Evolutionary conservation across 2,113 vertebrate species (phyloP), one percentile per base, ranked within the genome.

Genomic region (Cololabis saira): DNA sequence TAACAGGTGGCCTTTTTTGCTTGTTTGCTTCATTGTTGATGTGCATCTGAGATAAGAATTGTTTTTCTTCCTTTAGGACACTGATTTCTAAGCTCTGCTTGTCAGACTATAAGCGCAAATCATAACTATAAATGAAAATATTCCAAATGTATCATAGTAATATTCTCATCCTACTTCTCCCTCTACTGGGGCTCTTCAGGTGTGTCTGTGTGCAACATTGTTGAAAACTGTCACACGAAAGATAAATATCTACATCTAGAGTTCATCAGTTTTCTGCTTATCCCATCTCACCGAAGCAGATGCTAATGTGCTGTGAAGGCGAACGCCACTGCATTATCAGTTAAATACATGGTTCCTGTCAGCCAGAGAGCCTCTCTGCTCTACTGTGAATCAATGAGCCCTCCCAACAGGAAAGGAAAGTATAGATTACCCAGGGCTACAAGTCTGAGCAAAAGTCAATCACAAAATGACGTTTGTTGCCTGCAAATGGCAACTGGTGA

Each of bases 271-370:
- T 69, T 72, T 62, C 65, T 58, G 41, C 71, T 60, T 24, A 54
- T 73, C 61, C 60, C 40, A n/a, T 74, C 69, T 83, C 77, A 83
- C 59, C 72, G 73, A 81, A 75, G 75, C 71, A 69, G 71, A 84
- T 77, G 78, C 71, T 90, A 91, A 91, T 90, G 89, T 89, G 69
- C 85, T 67, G 61, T 87, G 86, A 90, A 91, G 73, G 78, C 70
- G 75, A 88, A 82, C 81, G 81, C 69, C 30, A 78, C 82, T 74
- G 72, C 71, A 77, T 89, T 87, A 89, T 87, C 87, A 78, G 80
- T n/a, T 86, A 89, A 78, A 88, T 80, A 71, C 77, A 68, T n/a
- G 15, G 45, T 66, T 77, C 44, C 82, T 72, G 79, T 83, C 81
- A 78, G 84, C 79, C 51, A 14, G 44, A 58, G 69, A 77, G 79